Evolutionary conservation across 2,797 vertebrate species (phyloP).

Genomic region (Gambelia wislizenii): DNA sequence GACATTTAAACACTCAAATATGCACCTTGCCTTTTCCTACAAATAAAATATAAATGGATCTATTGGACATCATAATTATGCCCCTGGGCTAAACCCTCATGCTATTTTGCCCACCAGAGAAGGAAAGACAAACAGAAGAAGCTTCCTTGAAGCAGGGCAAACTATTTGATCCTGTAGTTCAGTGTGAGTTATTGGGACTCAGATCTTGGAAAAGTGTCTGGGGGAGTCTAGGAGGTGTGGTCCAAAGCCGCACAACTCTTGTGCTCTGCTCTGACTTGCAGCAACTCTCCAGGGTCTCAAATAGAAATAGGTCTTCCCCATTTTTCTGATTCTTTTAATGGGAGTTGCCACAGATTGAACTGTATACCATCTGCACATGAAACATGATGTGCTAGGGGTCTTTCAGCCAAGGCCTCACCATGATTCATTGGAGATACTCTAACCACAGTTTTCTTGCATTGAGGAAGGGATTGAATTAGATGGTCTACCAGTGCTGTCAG

Average conservation of each 20-base stretch:
- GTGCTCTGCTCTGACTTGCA: not conserved
- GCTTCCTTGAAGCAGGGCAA: not conserved
- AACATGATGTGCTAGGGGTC: not conserved
- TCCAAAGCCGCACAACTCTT: not conserved
- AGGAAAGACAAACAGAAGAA: not conserved
- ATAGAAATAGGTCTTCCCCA: not conserved
- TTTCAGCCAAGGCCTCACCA: not conserved
- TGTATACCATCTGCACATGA: not conserved
- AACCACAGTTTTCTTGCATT: not conserved
- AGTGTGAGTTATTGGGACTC: not conserved
- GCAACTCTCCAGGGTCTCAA: not conserved
- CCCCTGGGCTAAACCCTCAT: not conserved
- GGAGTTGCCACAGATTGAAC: not conserved
- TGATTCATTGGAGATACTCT: not conserved
- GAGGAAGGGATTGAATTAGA: not conserved
- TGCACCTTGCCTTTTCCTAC: not conserved
- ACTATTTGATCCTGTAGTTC: not conserved
- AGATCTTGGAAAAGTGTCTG: too few relatives aligned
- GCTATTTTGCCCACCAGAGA: not conserved
- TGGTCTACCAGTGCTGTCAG: too few relatives aligned
- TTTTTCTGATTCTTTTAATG: not conserved
- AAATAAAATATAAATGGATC: not conserved
- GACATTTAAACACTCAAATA: not conserved
- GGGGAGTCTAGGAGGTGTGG: too few relatives aligned
- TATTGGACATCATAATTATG: not conserved